Conservation (phyloP, 1,140 invertebrate species). For the Adelges cooleyi region DNA sequence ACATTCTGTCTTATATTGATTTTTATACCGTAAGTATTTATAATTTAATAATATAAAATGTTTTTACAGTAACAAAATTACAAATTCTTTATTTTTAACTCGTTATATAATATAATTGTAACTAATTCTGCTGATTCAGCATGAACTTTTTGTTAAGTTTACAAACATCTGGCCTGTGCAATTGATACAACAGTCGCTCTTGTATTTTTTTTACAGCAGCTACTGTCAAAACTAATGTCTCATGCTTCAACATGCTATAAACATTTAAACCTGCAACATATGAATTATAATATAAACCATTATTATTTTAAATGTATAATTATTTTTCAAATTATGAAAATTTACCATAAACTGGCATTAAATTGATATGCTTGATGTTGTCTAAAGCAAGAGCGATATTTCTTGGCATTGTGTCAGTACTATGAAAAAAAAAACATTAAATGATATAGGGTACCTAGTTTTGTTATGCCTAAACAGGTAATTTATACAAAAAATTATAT, state of each 20-base stretch:
- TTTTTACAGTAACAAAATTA: too few relatives aligned
- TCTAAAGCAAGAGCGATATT: conserved; percentile 75
- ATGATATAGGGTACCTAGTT: neutral
- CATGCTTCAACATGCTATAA: conserved; percentile 90
- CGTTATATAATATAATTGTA: neutral
- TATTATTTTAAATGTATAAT: neutral
- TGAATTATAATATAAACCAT: too few relatives aligned
- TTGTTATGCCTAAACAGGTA: too few relatives aligned
- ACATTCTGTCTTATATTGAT: too few relatives aligned
- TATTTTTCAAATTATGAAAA: neutral
- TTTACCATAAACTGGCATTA: conserved; percentile 89
- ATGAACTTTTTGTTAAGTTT: conserved; percentile 32
- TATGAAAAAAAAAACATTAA: conserved; percentile 37
- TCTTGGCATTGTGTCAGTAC: conserved; percentile 69
- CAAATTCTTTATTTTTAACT: too few relatives aligned
- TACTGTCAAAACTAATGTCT: conserved; percentile 81
- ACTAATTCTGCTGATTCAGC: conserved; percentile 29
- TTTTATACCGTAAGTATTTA: too few relatives aligned
- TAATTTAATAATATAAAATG: too few relatives aligned
- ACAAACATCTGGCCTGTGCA: conserved; percentile 51
- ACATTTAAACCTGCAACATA: conserved; percentile 53
- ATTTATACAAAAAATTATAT: too few relatives aligned
- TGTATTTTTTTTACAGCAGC: conserved; percentile 75
- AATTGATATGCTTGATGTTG: conserved; percentile 64
- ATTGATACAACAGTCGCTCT: conserved; percentile 64